phyloP scores from a whole-genome alignment of 2,888 invertebrate species.

The Drosophila pullipes region DNA sequence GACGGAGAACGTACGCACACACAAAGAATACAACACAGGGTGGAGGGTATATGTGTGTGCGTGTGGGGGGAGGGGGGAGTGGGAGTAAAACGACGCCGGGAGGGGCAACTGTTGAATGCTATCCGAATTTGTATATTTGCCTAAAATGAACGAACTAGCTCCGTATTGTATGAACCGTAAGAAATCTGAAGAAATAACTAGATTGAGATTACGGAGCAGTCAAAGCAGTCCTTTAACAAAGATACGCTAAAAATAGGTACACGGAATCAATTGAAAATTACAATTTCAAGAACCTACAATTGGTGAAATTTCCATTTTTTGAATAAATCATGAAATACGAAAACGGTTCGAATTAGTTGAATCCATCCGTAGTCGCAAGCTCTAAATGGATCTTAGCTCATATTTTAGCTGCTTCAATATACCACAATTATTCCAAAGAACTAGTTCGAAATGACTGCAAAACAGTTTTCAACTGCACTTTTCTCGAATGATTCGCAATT shows the following conservation, averaged over 20 bases:
- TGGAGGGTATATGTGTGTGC: not conserved
- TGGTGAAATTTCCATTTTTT: not conserved
- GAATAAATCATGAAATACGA: not conserved
- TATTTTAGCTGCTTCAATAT: not conserved
- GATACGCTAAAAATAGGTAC: not conserved
- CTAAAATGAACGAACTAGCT: not conserved
- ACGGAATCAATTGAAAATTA: not conserved
- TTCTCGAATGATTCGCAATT: not conserved
- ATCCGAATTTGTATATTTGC: not conserved
- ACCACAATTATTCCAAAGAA: not conserved
- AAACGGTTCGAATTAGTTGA: not conserved
- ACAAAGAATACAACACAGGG: not conserved
- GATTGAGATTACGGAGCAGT: not conserved
- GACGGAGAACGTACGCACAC: conserved; percentile 8
- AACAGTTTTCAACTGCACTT: not conserved
- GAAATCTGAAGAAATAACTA: not conserved
- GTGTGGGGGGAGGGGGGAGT: not conserved
- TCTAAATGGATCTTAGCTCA: not conserved
- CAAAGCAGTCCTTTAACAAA: not conserved
- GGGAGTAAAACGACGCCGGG: conserved; percentile 6
- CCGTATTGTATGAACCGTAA: not conserved
- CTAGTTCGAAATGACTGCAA: not conserved
- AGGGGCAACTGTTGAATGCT: conserved; percentile 30
- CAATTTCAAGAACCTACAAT: not conserved
- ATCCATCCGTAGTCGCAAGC: not conserved